Evolutionary conservation across 2,113 vertebrate species (phyloP), one percentile per base, ranked within the genome.

Genomic region (Diphyllodes magnificus): DNA sequence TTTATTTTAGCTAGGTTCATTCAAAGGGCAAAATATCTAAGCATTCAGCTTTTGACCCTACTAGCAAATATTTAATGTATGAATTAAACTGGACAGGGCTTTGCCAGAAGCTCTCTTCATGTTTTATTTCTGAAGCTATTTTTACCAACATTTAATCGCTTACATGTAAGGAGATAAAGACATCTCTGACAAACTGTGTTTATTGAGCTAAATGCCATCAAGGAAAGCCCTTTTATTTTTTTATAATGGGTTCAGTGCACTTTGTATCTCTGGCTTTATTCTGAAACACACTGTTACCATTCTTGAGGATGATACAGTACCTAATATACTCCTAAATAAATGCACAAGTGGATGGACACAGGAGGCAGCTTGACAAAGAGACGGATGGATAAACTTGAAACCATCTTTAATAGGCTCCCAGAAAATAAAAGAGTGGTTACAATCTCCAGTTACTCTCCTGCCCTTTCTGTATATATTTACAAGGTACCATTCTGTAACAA

Each of bases 21-120:
- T 97, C 95, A 96, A 97, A 98, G 98, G 98, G 98, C 98, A 98
- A 86, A 97, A 95, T 96, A 96, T 82, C 78, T 94, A 93, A 96
- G 97, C 95, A 95, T 95, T 86, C 94, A 96, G 97, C 90, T 83
- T 97, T 97, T 96, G 96, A 98, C 97, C 97, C 96, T 92, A 96
- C 92, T 95, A 95, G 97, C 96, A 97, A 97, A 97, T 98, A 98
- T 97, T 97, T 97, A 98, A 98, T 96, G 95, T 98, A 96, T 96
- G 97, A 98, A 98, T 97, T 94, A 97, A 98, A 97, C 96, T 73
- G 91, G 87, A 97, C 96, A 97, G 97, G 96, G 94, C 94, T 95
- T 95, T 96, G 97, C 97, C 97, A 94, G 95, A 87, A 97, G 97
- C 94, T 95, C 94, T 97, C 93, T 95, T 96, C 91, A 57, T 93